A percentile compares a stretch with the other conserved stretches of the same genome.
These are phyloP conservation scores for Decapterus maruadsi DNA, from an alignment of 2,797 vertebrate genomes.

Conservation along the genomic window DNA sequence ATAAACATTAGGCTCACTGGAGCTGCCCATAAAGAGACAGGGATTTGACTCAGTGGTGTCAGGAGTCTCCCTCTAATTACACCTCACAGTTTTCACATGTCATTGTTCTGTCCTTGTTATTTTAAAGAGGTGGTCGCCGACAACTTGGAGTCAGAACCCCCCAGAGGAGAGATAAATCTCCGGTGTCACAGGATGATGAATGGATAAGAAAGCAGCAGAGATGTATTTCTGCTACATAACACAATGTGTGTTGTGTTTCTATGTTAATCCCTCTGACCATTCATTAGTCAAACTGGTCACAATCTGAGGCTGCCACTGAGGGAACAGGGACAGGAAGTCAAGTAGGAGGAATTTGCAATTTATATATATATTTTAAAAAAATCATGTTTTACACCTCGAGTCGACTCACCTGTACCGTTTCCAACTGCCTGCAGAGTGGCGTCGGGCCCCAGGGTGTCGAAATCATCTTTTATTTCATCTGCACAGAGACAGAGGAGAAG, in stretches of 20 bases:
- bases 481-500: conserved; percentile 61
- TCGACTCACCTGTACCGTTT: conserved; percentile 95
- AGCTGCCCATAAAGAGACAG: conserved; percentile 29
- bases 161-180: background rate
- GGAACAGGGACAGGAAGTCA: background rate
- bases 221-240: too few species aligned
- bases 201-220: too few species aligned
- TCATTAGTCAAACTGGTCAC: background rate
- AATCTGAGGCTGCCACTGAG: background rate
- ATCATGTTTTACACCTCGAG: background rate
- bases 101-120: conserved; percentile 28
- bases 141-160: background rate
- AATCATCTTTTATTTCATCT: conserved; percentile 99
- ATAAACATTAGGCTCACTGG: conserved; percentile 16
- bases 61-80: conserved; percentile 42
- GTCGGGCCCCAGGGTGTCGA: conserved; percentile 95
- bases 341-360: background rate
- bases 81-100: conserved; percentile 12
- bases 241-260: too few species aligned
- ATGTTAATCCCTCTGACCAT: too few species aligned
- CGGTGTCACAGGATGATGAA: background rate
- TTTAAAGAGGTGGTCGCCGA: conserved; percentile 8
- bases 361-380: too few species aligned
- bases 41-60: conserved; percentile 27
- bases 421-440: conserved; percentile 90